A percentile compares a stretch with the other conserved stretches of the same genome.
phyloP scores from a whole-genome alignment of 1,140 invertebrate genomes.

The Drosophila serrata region DNA sequence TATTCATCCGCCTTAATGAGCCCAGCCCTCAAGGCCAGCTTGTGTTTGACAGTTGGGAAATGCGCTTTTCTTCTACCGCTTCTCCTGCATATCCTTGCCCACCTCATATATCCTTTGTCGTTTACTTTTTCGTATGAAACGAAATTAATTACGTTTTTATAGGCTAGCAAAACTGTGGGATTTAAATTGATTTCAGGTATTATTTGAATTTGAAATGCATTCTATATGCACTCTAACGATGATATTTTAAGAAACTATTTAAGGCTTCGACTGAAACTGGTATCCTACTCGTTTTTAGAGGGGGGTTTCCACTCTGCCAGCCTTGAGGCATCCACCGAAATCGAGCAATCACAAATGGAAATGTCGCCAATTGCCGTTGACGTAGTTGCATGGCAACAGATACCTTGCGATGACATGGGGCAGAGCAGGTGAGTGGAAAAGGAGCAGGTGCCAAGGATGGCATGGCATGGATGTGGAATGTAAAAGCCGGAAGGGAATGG shows the following conservation, averaged over 20 bases:
- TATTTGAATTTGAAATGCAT: not conserved
- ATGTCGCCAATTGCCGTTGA: conserved; percentile 54
- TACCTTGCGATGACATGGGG: conserved; percentile 3
- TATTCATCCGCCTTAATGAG: conserved; percentile 63
- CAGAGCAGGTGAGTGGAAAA: conserved; percentile 14
- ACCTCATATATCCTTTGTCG: conserved; percentile 7
- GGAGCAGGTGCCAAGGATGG: not conserved
- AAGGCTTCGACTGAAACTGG: not conserved
- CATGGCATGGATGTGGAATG: not conserved
- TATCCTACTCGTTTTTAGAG: not conserved
- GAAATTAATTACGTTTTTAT: conserved; percentile 56
- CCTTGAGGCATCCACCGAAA: conserved; percentile 21
- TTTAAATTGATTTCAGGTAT: not conserved
- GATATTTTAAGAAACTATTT: not conserved
- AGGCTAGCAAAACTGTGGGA: not conserved
- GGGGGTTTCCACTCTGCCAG: not conserved
- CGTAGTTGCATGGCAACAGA: conserved; percentile 45
- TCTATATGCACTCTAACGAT: no score
- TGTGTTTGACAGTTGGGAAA: conserved; percentile 63
- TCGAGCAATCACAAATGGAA: conserved; percentile 66
- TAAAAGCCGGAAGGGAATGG: not conserved
- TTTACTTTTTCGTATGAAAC: conserved; percentile 26
- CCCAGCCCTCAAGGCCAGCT: conserved; percentile 48
- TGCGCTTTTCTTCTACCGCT: conserved; percentile 37
- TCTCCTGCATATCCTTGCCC: not conserved